Evolutionary conservation across 2,113 vertebrate species (phyloP).

Genomic region (Astur gentilis): DNA sequence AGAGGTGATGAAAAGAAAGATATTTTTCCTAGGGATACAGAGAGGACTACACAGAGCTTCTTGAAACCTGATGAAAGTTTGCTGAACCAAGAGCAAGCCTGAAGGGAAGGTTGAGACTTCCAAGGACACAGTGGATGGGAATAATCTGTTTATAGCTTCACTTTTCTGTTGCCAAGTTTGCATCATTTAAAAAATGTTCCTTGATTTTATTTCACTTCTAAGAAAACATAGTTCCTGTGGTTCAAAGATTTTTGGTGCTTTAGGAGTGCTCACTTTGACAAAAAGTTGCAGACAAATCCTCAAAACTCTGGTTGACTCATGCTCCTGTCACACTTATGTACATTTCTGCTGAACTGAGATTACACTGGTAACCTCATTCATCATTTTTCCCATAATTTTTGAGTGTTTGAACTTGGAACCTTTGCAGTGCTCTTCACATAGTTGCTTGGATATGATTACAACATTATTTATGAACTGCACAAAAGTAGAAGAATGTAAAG

Average conservation of each 20-base stretch:
- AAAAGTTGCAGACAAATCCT: neutral
- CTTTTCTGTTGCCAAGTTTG: neutral
- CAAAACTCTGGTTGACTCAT: neutral
- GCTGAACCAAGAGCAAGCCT: neutral
- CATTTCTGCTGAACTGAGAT: neutral
- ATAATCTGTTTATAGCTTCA: neutral
- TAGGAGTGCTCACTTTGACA: neutral
- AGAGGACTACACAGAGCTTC: neutral
- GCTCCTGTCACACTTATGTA: neutral
- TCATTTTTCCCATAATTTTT: neutral
- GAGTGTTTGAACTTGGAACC: neutral
- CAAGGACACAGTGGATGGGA: neutral
- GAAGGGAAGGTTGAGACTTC: neutral
- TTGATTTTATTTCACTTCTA: neutral
- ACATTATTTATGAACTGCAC: neutral
- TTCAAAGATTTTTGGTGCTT: conserved; percentile 2
- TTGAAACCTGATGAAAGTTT: neutral
- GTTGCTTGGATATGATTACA: neutral
- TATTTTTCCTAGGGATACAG: neutral
- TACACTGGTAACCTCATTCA: neutral
- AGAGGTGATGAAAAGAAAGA: neutral
- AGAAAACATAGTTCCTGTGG: neutral
- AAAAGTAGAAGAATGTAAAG: neutral
- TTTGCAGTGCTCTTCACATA: neutral
- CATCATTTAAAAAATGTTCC: neutral